Evolutionary conservation across 2,113 vertebrate species (phyloP), one percentile per base, ranked within the genome.

Genomic region (Phoxinus phoxinus): DNA sequence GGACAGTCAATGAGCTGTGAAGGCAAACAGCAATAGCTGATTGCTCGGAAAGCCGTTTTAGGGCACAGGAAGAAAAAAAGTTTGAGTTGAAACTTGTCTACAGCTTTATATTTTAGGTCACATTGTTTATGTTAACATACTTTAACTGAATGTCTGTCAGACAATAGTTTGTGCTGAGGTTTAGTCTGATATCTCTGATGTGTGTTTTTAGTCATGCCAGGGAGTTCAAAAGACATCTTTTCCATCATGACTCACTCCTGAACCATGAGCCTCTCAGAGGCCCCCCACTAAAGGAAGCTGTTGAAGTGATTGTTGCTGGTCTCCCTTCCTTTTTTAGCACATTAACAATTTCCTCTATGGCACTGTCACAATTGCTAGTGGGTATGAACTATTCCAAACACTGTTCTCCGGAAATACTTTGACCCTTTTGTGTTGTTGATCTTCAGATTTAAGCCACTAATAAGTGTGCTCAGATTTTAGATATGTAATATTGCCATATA

Each of bases 261-360:
- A 81, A 69, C 44, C 69, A 35, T 27, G 53, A 67, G 58, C 84
- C 35, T 44, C 51, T 76, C 56, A 4, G 41, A 56, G 79, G 77
- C 73, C 51, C 61, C 61, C 84, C 80, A 77, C 84, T 84, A 75
- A 83, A 91, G 91, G 91, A 92, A 92, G 90, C 79, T 88, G 84
- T 92, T 90, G 83, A 59, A 53, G 25, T 85, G 88, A 90, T 91
- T 90, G 87, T 81, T 85, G 84, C 63, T 77, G 56, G 84, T 85
- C 83, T 81, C 82, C 79, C 83, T 89, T 88, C 88, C 89, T 83
- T 74, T 88, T 84, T 84, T 74, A 27, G 65, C 88, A 87, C 90
- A 87, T 90, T 88, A 87, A 89, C 85, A 51, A 63, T 83, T 92
- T 92, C 91, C 91, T 89, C 53, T 88, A 86, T 89, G 71, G 69